Evolutionary conservation across 2,113 vertebrate genomes (phyloP), one percentile per base, ranked within the genome.

Genomic region (Sterna hirundo): DNA sequence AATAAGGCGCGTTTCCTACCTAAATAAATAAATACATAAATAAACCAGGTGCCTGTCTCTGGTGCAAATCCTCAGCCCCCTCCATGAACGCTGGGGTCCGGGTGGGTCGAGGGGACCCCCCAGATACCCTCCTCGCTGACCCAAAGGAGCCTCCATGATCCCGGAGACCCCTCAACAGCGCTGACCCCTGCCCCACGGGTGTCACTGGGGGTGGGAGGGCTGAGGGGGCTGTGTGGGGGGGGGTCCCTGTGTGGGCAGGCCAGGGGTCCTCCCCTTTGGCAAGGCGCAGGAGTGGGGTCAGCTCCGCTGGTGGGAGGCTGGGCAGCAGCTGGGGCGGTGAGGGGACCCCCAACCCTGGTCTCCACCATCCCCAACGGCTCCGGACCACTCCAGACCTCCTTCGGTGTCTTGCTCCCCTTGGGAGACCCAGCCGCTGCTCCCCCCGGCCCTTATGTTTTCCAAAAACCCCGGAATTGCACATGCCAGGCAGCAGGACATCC

Each of bases 91-190:
- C 9, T 36, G 72, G 46, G 12, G 15, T 30, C 7, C 1, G 0
- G 4, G 9, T 6, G 38, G 29, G 13, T 36, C 1, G 1, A 36
- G 46, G 34, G 27, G 4, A 1, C 1, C 2, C 13, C 15, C 36
- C 0, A 0, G 21, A 13, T 1, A 0, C 6, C 11, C 36, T 17
- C 6, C 11, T 60, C 4, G 0, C 6, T 70, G 40, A 34, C 46
- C 40, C 10, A 6, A 11, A 52, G 44, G 61, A 71, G 61, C 34
- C 21, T 44, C 14, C n/a, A 29, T 15, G 55, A 22, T 32, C 51
- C 40, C 13, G 2, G 58, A 49, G 30, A 30, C 11, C 7, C 5
- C 52, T 26, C 20, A 22, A 2, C 17, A 47, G 14, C 22, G 18
- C 2, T 57, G 65, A 49, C 5, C 12, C 19, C 65, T 15, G 20